These are phyloP conservation scores for Chalcosyrphus nemorum DNA, from an alignment of 2,888 invertebrate genomes.

Conservation along the genomic window DNA sequence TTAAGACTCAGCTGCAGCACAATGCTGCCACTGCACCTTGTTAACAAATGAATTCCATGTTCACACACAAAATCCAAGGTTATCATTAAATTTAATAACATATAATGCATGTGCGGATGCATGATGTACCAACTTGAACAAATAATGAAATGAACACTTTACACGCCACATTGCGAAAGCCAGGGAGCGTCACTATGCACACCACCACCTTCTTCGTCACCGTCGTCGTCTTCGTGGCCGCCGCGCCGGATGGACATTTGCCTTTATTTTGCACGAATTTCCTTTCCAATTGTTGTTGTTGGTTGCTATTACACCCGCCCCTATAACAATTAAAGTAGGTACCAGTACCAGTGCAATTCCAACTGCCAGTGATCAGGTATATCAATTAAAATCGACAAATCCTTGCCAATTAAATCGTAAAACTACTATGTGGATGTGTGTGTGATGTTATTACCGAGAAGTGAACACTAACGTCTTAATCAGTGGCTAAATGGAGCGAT, in stretches of 20 bases:
- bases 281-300: slow-evolving; percentile 49
- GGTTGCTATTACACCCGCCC: slow-evolving; percentile 19
- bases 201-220: neutral
- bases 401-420: slow-evolving; percentile 65
- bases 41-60: slow-evolving; percentile 82
- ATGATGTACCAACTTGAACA: slow-evolving; percentile 59
- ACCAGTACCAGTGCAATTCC: slow-evolving; percentile 18
- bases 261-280: slow-evolving; percentile 71
- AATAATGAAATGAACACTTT: slow-evolving; percentile 66
- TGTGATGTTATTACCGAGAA: neutral
- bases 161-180: slow-evolving; percentile 68
- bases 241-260: slow-evolving; percentile 60
- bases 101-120: slow-evolving; percentile 50
- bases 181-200: slow-evolving; percentile 47
- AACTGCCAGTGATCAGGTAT: slow-evolving; percentile 60
- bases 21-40: slow-evolving; percentile 76
- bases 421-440: slow-evolving; percentile 13
- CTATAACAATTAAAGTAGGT: slow-evolving; percentile 40
- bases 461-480: slow-evolving; percentile 48
- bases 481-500: slow-evolving; percentile 60
- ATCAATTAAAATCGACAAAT: slow-evolving; percentile 72
- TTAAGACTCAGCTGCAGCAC: slow-evolving; percentile 15
- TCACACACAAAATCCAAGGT: slow-evolving; percentile 78
- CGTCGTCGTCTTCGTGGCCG: slow-evolving; percentile 8
- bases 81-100: slow-evolving; percentile 73